phyloP scores from a whole-genome alignment of 1,140 invertebrate species.

The Nymphalis io region DNA sequence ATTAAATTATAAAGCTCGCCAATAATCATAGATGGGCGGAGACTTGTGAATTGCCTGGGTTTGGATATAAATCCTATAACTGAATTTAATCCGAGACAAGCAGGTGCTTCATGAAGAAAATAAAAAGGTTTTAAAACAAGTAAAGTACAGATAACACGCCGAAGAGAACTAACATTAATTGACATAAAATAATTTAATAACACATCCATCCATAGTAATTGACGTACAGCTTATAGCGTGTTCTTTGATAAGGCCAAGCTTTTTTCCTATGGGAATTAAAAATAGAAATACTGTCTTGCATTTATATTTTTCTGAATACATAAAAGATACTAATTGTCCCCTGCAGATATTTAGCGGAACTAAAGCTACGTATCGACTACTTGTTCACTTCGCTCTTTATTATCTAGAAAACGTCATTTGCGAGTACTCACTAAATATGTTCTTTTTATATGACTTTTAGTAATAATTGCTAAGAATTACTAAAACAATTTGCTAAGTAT shows the following conservation, averaged over 20 bases:
- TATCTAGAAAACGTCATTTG: background rate
- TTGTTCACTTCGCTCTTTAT: background rate
- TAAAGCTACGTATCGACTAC: constrained; percentile 2
- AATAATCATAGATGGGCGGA: too few relatives aligned
- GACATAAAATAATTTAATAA: background rate
- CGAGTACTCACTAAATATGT: too few relatives aligned
- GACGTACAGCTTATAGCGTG: background rate
- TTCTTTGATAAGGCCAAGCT: constrained; percentile 20
- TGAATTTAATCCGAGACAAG: too few relatives aligned
- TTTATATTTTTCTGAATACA: constrained; percentile 34
- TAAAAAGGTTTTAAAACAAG: too few relatives aligned
- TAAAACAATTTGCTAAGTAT: too few relatives aligned
- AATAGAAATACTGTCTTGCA: constrained; percentile 24
- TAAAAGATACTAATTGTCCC: constrained; percentile 33
- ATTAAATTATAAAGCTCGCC: too few relatives aligned
- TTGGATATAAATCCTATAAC: too few relatives aligned
- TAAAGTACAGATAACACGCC: too few relatives aligned
- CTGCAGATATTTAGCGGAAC: constrained; percentile 26
- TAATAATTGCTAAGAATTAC: too few relatives aligned
- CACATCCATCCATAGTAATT: background rate
- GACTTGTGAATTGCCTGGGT: too few relatives aligned
- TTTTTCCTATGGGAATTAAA: constrained; percentile 53
- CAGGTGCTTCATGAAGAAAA: too few relatives aligned
- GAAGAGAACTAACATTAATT: background rate
- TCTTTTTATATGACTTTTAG: too few relatives aligned